A percentile compares a stretch with the other conserved stretches of the same genome.
Conservation (phyloP, 53 echinoderm and acorn worm species). For the Holothuria leucospilota region DNA sequence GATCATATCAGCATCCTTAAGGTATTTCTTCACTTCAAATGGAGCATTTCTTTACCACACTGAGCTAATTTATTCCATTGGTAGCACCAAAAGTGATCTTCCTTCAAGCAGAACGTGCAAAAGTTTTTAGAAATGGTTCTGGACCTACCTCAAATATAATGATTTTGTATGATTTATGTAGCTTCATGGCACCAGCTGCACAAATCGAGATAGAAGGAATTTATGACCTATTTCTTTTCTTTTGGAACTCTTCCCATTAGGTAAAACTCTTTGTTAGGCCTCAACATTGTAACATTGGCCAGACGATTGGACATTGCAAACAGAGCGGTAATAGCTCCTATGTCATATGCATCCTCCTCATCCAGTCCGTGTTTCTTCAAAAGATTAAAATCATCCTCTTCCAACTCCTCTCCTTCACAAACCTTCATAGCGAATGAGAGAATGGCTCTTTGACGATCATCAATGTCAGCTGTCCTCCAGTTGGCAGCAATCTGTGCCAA, state of each 20-base stretch:
- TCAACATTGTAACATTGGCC: slow-evolving; percentile 79
- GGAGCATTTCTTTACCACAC: too few species aligned
- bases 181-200: too few species aligned
- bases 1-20: too few species aligned
- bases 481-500: slow-evolving; percentile 77
- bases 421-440: slow-evolving; percentile 86
- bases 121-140: too few species aligned
- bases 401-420: slow-evolving; percentile 79
- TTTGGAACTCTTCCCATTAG: slow-evolving; percentile 82
- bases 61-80: too few species aligned
- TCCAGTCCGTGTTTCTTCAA: slow-evolving; percentile 90
- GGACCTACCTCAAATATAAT: too few species aligned
- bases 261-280: slow-evolving; percentile 93
- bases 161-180: too few species aligned
- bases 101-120: too few species aligned
- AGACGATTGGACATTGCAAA: slow-evolving; percentile 97
- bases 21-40: too few species aligned
- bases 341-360: slow-evolving; percentile 93
- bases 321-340: slow-evolving; percentile 81
- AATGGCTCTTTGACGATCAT: slow-evolving; percentile 80
- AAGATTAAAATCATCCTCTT: slow-evolving; percentile 74
- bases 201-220: too few species aligned
- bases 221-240: slow-evolving; percentile 53
- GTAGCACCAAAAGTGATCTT: too few species aligned
- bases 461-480: slow-evolving; percentile 77